Conservation (phyloP, 2,113 vertebrate genomes). For the Circaetus gallicus region DNA sequence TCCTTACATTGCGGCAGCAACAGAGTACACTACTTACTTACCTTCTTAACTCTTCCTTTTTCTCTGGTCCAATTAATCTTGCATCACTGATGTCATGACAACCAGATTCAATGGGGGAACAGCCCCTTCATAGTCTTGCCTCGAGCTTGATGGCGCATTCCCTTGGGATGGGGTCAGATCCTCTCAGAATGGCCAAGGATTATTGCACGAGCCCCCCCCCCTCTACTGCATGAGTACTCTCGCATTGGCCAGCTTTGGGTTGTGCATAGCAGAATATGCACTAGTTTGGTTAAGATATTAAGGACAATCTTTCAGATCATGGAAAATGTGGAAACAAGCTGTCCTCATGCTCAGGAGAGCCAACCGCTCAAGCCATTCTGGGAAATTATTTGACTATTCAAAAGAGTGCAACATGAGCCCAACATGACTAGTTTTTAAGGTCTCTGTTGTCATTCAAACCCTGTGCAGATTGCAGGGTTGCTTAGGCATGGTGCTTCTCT, state of each 20-base stretch:
- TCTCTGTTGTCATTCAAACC: not conserved
- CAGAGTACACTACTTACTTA: not conserved
- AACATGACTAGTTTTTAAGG: not conserved
- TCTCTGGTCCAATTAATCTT: not conserved
- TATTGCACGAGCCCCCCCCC: rapidly evolving
- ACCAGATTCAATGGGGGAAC: not conserved
- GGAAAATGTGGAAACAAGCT: not conserved
- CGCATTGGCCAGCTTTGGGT: not conserved
- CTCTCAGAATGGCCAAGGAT: not conserved
- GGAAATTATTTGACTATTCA: not conserved
- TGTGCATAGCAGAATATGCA: not conserved
- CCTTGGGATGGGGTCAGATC: not conserved
- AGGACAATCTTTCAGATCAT: not conserved
- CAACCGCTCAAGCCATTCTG: not conserved
- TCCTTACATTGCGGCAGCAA: not conserved
- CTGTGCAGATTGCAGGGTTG: not conserved
- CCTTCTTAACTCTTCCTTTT: not conserved
- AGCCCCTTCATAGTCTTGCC: not conserved
- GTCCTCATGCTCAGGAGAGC: not conserved
- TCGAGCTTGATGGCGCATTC: not conserved
- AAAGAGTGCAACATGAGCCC: not conserved
- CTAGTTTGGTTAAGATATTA: not conserved
- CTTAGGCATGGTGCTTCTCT: not conserved
- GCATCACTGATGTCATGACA: not conserved
- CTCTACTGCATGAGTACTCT: not conserved